These are phyloP conservation scores for Eurosta solidaginis DNA, from an alignment of 1,140 invertebrate genomes.

Conservation along the genomic window DNA sequence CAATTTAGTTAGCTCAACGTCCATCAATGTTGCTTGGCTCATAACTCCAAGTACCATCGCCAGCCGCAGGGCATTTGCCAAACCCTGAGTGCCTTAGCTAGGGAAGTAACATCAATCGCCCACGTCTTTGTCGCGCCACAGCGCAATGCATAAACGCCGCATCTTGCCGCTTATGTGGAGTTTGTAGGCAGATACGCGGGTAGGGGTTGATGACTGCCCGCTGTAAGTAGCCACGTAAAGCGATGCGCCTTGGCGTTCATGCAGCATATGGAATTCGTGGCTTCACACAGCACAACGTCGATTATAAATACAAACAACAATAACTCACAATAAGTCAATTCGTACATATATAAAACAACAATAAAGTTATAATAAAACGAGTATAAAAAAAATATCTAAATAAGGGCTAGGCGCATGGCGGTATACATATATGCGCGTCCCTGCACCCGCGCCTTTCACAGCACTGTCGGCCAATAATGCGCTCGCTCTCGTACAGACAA, in stretches of 20 bases:
- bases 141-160: constrained; percentile 55
- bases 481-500: too few relatives aligned
- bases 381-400: constrained; percentile 37
- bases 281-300: neutral
- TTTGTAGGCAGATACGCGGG: neutral
- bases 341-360: neutral
- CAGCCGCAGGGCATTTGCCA: constrained; percentile 59
- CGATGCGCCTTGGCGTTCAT: neutral
- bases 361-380: neutral
- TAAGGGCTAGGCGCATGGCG: constrained; percentile 58
- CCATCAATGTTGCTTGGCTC: constrained; percentile 43
- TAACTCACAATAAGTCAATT: neutral
- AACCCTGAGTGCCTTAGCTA: constrained; percentile 53
- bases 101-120: constrained; percentile 54
- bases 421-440: neutral
- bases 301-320: constrained; percentile 32
- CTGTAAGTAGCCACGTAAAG: neutral
- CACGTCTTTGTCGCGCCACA: constrained; percentile 46
- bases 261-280: constrained; percentile 35
- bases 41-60: constrained; percentile 60
- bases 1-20: constrained; percentile 29
- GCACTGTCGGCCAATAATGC: neutral
- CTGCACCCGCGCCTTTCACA: constrained; percentile 3
- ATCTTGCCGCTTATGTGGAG: too few relatives aligned
- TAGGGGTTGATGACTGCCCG: neutral